These are phyloP conservation scores for Urophycis tenuis DNA, from an alignment of 2,797 vertebrate species.

Conservation along the genomic window DNA sequence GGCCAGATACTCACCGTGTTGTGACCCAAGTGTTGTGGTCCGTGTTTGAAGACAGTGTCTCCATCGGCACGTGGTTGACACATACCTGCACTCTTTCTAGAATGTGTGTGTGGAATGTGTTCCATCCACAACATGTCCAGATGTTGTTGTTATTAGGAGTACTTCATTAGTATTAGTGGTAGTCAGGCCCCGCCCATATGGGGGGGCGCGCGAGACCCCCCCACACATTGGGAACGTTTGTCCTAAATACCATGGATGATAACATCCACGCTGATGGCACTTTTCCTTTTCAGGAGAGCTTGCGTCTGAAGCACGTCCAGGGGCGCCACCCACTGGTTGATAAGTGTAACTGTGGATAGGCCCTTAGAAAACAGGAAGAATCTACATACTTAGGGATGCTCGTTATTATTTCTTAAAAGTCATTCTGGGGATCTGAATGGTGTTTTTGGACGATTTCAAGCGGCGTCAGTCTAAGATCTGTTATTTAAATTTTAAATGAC, in stretches of 20 bases:
- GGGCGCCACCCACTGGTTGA: background rate
- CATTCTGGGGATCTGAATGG: no score
- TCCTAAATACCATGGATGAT: background rate
- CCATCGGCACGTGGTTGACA: background rate
- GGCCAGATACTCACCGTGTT: no score
- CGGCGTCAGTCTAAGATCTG: background rate
- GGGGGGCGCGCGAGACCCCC: background rate
- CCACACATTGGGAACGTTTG: no score
- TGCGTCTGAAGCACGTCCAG: background rate
- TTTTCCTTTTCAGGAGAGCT: background rate
- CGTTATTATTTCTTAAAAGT: no score
- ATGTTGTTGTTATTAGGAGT: background rate
- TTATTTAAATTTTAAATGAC: background rate
- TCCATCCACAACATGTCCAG: background rate
- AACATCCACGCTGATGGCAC: background rate
- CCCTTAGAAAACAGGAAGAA: background rate
- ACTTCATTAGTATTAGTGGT: background rate
- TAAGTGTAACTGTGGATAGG: background rate
- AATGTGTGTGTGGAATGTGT: constrained; percentile 1
- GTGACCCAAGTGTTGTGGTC: no score
- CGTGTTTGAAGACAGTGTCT: no score
- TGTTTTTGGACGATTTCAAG: no score
- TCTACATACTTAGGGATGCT: background rate
- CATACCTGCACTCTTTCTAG: background rate
- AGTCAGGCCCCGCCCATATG: background rate